These are phyloP conservation scores for Thymelicus acteon DNA, from an alignment of 2,888 invertebrate genomes.

Conservation along the genomic window DNA sequence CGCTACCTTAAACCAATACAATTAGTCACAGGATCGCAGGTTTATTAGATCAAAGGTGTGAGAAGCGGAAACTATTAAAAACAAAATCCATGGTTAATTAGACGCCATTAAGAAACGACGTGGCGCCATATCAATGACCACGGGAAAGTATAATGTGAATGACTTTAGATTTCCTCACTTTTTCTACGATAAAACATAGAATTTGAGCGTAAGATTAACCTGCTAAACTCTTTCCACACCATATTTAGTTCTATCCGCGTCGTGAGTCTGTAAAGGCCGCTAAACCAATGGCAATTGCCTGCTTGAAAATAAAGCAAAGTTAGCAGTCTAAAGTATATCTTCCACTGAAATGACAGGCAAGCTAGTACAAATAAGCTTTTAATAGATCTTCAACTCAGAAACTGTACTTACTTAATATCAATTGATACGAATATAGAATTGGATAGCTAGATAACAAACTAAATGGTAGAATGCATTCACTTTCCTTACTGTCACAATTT, in stretches of 20 bases:
- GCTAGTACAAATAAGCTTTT: no score
- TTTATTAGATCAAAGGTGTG: conserved; percentile 60
- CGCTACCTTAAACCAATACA: conserved; percentile 73
- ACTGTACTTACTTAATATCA: no score
- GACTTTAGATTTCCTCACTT: background rate
- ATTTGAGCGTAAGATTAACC: background rate
- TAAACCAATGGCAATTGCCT: no score
- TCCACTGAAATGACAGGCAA: no score
- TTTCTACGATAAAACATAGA: background rate
- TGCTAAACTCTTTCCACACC: no score
- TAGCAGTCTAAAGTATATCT: no score
- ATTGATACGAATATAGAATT: background rate
- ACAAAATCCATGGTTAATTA: conserved; percentile 49
- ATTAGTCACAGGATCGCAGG: conserved; percentile 65
- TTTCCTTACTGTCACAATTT: background rate
- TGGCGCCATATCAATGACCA: conserved; percentile 15
- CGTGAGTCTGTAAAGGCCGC: no score
- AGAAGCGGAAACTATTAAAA: conserved; percentile 53
- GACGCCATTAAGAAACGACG: conserved; percentile 7
- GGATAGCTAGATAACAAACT: background rate
- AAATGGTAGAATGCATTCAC: background rate
- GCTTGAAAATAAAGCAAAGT: no score
- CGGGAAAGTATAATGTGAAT: background rate
- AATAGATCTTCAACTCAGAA: no score
- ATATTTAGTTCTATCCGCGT: no score